Conservation (phyloP, 2,113 vertebrate genomes). For the Scalopus aquaticus region DNA sequence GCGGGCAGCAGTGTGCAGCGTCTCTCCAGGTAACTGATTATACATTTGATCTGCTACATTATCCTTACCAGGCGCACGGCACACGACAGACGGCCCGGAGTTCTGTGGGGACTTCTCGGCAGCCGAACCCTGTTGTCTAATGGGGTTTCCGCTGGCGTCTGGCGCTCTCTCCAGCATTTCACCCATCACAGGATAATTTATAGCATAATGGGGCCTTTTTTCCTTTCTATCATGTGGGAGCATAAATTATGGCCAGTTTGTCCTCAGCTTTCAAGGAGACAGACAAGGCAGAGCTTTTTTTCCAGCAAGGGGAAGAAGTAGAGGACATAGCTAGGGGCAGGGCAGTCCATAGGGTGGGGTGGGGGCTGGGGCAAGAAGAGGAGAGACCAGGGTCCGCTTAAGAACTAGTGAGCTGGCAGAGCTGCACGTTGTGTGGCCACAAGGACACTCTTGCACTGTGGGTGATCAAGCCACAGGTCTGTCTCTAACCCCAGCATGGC, state of each 20-base stretch:
- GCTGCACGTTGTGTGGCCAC: not conserved
- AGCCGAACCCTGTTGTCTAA: constrained; percentile 82
- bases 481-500: not conserved
- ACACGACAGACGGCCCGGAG: constrained; percentile 65
- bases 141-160: constrained; percentile 84
- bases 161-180: constrained; percentile 82
- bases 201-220: constrained; percentile 85
- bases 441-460: not conserved
- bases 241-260: constrained; percentile 88
- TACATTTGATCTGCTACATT: constrained; percentile 73
- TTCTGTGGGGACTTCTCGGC: constrained; percentile 81
- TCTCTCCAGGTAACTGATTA: constrained; percentile 80
- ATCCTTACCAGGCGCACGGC: not conserved
- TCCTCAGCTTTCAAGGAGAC: constrained; percentile 87
- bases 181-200: constrained; percentile 86
- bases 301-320: constrained; percentile 44
- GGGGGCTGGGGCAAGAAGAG: not conserved
- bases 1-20: not conserved
- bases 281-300: constrained; percentile 72
- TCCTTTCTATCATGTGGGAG: constrained; percentile 78
- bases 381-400: not conserved
- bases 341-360: not conserved
- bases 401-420: not conserved
- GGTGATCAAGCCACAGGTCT: not conserved
- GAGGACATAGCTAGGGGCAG: not conserved